A percentile compares a stretch with the other conserved stretches of the same genome.
These are phyloP conservation scores for Osmerus eperlanus DNA, from an alignment of 2,113 vertebrate genomes.

Conservation along the genomic window DNA sequence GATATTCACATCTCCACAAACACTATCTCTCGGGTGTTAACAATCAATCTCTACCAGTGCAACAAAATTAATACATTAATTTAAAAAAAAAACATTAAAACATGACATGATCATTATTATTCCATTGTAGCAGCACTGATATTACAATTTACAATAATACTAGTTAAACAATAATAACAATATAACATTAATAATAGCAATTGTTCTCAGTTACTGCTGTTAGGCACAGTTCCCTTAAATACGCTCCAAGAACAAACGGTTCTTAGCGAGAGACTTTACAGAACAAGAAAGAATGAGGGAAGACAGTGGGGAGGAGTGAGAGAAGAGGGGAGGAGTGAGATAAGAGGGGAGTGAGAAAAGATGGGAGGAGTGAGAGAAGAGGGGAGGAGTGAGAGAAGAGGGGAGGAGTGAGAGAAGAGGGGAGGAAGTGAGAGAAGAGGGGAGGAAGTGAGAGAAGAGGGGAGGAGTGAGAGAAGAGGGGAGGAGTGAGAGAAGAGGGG, in stretches of 20 bases:
- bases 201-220: conserved; percentile 3
- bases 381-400: background rate
- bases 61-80: background rate
- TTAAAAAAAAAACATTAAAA: background rate
- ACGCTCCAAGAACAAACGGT: background rate
- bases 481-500: no score
- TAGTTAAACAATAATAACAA: conserved; percentile 3
- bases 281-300: background rate
- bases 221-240: conserved; percentile 3
- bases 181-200: background rate
- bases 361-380: conserved; percentile 7
- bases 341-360: conserved; percentile 18
- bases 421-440: no score
- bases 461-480: no score
- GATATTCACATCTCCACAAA: conserved; percentile 4
- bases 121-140: conserved; percentile 1
- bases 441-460: no score
- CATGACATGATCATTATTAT: background rate
- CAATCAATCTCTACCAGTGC: conserved; percentile 16
- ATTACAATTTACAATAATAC: conserved; percentile 1
- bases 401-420: no score
- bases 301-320: conserved; percentile 6
- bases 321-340: conserved; percentile 9
- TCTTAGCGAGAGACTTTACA: background rate
- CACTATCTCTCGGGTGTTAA: conserved; percentile 7